Conservation (phyloP, 1,140 invertebrate species). For the Macrobrachium rosenbergii region DNA sequence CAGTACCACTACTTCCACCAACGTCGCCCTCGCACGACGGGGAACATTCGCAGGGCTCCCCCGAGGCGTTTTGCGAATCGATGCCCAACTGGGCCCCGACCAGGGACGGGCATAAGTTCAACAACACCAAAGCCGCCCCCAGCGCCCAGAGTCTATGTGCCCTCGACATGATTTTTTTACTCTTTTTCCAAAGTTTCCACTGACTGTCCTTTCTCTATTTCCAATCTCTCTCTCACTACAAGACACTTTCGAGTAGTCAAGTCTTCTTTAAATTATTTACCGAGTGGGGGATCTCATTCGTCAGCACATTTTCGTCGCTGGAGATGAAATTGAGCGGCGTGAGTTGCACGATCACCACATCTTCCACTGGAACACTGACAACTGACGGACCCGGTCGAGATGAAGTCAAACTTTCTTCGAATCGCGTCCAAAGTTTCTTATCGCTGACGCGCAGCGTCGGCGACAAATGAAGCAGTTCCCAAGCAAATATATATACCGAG, state of each 20-base stretch:
- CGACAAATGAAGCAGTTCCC: background rate
- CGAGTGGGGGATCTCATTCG: too few relatives aligned
- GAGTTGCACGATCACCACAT: background rate
- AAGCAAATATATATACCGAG: background rate
- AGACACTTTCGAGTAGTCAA: too few relatives aligned
- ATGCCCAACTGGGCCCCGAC: conserved; percentile 46
- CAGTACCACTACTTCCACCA: background rate
- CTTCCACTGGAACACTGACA: conserved; percentile 17
- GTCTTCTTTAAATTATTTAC: too few relatives aligned
- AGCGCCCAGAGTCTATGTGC: conserved; percentile 34
- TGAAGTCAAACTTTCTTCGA: background rate
- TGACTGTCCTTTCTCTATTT: conserved; percentile 24
- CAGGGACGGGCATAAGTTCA: conserved; percentile 39
- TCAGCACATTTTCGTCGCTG: too few relatives aligned
- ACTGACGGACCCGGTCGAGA: background rate
- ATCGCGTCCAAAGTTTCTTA: background rate
- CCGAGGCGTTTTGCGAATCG: conserved; percentile 5
- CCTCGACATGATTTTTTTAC: background rate
- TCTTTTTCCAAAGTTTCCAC: conserved; percentile 14
- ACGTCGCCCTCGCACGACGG: conserved; percentile 41
- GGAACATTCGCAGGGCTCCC: conserved; percentile 42
- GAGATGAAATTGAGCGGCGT: background rate
- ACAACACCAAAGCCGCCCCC: conserved; percentile 29
- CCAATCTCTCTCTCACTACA: too few relatives aligned
- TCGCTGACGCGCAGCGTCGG: background rate